Evolutionary conservation across 2,888 invertebrate genomes (phyloP), one percentile per base, ranked within the genome.

Genomic region (Rapana venosa): DNA sequence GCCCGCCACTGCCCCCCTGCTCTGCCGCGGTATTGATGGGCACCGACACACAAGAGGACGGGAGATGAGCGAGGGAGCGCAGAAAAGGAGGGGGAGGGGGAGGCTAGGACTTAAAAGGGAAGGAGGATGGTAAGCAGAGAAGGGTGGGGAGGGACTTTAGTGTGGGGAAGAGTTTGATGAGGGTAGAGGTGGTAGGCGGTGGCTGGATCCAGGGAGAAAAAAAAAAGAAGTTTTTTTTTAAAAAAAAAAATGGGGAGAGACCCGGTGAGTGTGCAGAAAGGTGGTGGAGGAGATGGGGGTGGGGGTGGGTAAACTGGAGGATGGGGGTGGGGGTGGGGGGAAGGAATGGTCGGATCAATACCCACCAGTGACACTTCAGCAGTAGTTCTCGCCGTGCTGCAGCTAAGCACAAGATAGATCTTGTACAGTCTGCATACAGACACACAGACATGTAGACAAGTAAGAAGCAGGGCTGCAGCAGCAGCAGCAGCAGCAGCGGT

Each of bases 291-390:
- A 8, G 81, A 5, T 11, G 81, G 8, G 5, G 36, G 5, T 22
- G 47, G 35, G 22, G 26, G 47, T 26, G 20, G 81, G 35, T 36
- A 22, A 8, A 22, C 4, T 15, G 35, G 47, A 36, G 4, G 36
- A 17, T 17, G 47, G 81, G 17, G 81, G 81, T 15, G 26, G 81
- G 11, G 81, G 26, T 5, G 30, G 81, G 20, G 47, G 81, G 26
- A 36, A 26, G 77, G 77, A 79, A 79, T 83, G 81, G 36, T 83
- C 36, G 81, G 81, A 83, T 83, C 81, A 83, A 83, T 83, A 83
- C 15, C 79, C 81, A 83, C 81, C 81, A 83, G 81, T 83, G 81
- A 47, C 81, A 83, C 81, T 83, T 83, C 81, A 83, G 81, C 81
- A 83, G 81, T 83, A 47, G 81, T 36, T 22, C 36, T 83, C 22